Base-by-base conservation (phyloP, 2,113 vertebrate species). In the Rhabdornis inornatus region DNA sequence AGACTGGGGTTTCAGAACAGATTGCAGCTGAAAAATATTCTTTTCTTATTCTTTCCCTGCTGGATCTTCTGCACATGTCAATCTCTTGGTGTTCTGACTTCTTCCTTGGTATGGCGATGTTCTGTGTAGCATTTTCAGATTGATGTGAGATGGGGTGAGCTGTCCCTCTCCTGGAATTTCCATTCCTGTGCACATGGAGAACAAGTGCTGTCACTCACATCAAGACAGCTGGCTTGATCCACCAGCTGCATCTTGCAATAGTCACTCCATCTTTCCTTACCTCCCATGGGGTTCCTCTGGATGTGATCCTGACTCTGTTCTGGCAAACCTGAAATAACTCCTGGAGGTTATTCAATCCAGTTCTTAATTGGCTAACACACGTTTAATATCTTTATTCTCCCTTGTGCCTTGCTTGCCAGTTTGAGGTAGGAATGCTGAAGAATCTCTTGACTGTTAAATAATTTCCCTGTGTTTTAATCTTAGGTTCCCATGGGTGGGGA, bases 401-500 rank as follows among this genome's bases (percentile, higher is more conserved):
- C 20, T 37, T 76, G 17, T 75, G 50, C 35, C 31, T 68, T 86
- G 25, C 39, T 95, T 7, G 1, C 28, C 6, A 30, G 52, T 47
- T 81, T 49, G 57, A 57, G 33, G 13, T 40, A 35, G 45, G 35
- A 59, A 23, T 33, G 60, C n/a, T 83, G 63, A 83, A 83, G 30
- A 15, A 23, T 60, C 35, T 77, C 31, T 86, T 47, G 78, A 45
- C 35, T 56, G 45, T 69, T 60, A 79, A 74, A 57, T 42, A 22
- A 90, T 55, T 85, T 81, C 22, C 21, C 80, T 12, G 2, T 71
- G 33, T 93, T 92, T 91, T 89, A 74, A 71, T 83, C 18, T 44
- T 92, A 99, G 98, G 98, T 99, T 44, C 99, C 99, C 17, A 94
- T 95, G 79, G 99, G 99, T n/a, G 99, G 99, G 30, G 86, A 98